Percentiles rank a stretch among this genome's conserved stretches.
Conservation (phyloP, 2,797 vertebrate species). For the Martes flavigula region DNA sequence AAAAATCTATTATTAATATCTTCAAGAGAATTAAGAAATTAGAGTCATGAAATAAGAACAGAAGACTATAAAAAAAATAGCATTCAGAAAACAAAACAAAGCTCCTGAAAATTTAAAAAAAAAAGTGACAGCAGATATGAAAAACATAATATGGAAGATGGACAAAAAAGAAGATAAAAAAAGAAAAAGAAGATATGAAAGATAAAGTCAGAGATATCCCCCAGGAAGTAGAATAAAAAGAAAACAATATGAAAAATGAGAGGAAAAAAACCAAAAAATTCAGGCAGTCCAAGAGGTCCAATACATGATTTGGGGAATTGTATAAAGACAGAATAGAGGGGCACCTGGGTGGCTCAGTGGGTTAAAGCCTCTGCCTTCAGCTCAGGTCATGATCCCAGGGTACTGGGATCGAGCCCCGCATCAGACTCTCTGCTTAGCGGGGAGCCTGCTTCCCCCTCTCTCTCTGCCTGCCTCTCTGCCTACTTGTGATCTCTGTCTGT, state of each 20-base stretch:
- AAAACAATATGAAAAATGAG: background rate
- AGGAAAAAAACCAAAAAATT: background rate
- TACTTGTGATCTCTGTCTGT: no score
- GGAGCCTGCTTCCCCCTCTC: no score
- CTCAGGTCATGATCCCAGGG: no score
- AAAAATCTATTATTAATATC: background rate
- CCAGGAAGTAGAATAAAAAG: background rate
- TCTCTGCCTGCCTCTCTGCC: no score
- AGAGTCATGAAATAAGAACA: background rate
- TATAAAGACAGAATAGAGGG: background rate
- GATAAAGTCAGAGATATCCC: background rate
- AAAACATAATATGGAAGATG: background rate
- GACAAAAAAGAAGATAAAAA: background rate
- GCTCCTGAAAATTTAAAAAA: background rate
- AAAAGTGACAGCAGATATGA: background rate
- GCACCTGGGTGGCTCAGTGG: no score
- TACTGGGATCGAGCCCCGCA: no score
- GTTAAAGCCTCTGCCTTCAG: no score
- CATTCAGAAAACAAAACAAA: background rate
- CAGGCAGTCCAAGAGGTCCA: background rate
- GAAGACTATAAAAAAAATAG: constrained; percentile 9
- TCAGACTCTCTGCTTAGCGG: no score
- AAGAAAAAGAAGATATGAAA: background rate
- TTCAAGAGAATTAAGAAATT: background rate
- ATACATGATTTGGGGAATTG: background rate